Conservation (phyloP, 2,888 invertebrate species). For the Nysson spinosus region DNA sequence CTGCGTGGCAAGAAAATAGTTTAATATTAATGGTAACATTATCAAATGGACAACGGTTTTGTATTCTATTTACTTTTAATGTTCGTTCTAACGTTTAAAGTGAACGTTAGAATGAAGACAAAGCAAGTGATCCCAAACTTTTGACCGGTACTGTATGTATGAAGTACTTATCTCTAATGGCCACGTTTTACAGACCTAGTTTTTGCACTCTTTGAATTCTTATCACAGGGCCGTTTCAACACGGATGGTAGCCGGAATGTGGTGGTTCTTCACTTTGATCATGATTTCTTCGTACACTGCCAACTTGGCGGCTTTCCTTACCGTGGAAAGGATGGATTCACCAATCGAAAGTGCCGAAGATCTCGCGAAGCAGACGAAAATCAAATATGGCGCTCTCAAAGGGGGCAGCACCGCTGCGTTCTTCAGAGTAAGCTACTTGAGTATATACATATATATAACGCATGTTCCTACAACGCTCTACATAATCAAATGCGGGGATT, state of each 20-base stretch:
- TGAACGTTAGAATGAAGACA: no score
- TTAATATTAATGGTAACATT: no score
- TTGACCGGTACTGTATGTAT: no score
- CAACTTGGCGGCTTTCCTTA: constrained; percentile 95
- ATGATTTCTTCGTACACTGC: constrained; percentile 98
- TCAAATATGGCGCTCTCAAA: constrained; percentile 96
- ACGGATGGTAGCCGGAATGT: constrained; percentile 93
- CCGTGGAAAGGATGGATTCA: constrained; percentile 94
- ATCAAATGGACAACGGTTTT: no score
- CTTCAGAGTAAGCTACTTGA: constrained; percentile 84
- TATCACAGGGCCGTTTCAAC: constrained; percentile 88
- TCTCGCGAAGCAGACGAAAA: constrained; percentile 96
- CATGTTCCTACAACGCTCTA: not conserved
- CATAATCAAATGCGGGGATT: no score
- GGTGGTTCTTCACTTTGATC: constrained; percentile 97
- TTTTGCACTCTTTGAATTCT: not conserved
- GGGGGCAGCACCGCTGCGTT: constrained; percentile 97
- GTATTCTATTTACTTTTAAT: no score
- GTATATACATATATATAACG: not conserved
- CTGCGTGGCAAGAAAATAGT: no score
- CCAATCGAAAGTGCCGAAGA: constrained; percentile 98
- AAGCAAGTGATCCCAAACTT: no score
- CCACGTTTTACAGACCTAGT: no score
- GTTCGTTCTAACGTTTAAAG: no score
- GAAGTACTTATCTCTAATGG: no score